phyloP scores from a whole-genome alignment of 23 tunicate genomes.

The Phallusia fumigata region DNA sequence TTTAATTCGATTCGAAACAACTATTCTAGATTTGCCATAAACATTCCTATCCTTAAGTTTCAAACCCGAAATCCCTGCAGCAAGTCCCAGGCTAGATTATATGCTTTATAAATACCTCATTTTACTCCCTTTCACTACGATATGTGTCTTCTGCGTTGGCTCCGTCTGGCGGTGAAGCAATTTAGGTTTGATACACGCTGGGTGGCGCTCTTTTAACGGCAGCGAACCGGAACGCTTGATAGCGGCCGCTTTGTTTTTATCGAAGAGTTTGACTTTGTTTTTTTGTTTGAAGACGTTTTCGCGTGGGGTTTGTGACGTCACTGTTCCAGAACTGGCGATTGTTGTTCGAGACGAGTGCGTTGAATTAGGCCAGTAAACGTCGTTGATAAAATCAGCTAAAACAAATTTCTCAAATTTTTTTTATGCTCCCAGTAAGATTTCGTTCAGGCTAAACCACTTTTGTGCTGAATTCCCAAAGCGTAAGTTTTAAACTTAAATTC shows the following conservation, averaged over 20 bases:
- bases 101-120: background rate
- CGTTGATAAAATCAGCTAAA: conserved; percentile 1
- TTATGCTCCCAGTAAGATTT: too few species aligned
- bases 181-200: background rate
- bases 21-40: background rate
- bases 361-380: background rate
- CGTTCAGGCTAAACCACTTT: too few species aligned
- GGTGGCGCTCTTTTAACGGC: background rate
- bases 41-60: background rate
- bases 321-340: background rate
- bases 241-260: background rate
- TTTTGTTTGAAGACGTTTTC: background rate
- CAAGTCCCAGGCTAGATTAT: background rate
- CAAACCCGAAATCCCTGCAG: background rate
- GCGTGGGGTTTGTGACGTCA: background rate
- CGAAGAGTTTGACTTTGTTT: background rate
- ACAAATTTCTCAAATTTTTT: background rate
- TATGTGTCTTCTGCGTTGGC: background rate
- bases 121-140: background rate
- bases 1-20: background rate
- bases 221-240: background rate
- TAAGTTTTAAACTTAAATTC: too few species aligned
- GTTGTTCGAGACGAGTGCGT: background rate
- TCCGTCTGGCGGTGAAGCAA: background rate
- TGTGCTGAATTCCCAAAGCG: too few species aligned